Percentiles rank a stretch among this genome's conserved stretches.
Evolutionary conservation across 2,113 vertebrate species (phyloP).

Genomic region (Brachypodius melanocephalos): DNA sequence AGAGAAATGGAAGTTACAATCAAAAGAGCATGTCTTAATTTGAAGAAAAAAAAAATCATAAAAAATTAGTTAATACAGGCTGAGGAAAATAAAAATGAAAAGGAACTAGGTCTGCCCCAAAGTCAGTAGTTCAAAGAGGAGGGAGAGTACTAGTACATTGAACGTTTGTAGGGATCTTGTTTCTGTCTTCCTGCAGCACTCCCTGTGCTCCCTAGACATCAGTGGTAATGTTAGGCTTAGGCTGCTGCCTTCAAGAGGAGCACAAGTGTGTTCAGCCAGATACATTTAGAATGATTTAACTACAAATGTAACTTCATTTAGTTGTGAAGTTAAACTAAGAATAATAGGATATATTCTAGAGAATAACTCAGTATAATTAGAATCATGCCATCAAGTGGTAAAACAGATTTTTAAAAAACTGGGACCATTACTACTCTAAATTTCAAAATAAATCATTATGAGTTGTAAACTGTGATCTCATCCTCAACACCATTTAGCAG

Average conservation of each 20-base stretch:
- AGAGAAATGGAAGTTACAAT: constrained; percentile 19
- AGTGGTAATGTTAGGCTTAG: neutral
- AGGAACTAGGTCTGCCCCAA: neutral
- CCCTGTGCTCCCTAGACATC: neutral
- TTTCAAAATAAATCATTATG: neutral
- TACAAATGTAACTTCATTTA: neutral
- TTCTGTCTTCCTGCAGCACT: neutral
- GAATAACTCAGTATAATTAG: neutral
- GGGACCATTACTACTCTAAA: neutral
- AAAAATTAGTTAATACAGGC: neutral
- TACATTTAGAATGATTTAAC: neutral
- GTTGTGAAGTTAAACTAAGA: neutral
- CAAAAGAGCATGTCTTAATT: neutral
- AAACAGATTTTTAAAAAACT: neutral
- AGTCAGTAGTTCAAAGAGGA: neutral
- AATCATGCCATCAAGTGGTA: neutral
- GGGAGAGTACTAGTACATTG: neutral
- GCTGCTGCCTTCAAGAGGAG: neutral
- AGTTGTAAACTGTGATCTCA: neutral
- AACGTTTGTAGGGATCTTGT: neutral
- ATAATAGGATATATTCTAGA: neutral
- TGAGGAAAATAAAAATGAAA: neutral
- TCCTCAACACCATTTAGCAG: neutral
- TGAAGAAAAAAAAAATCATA: neutral
- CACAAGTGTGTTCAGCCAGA: neutral